A percentile compares a stretch with the other conserved stretches of the same genome.
Conservation (phyloP, 2,113 vertebrate genomes). For the Nothobranchius furzeri region DNA sequence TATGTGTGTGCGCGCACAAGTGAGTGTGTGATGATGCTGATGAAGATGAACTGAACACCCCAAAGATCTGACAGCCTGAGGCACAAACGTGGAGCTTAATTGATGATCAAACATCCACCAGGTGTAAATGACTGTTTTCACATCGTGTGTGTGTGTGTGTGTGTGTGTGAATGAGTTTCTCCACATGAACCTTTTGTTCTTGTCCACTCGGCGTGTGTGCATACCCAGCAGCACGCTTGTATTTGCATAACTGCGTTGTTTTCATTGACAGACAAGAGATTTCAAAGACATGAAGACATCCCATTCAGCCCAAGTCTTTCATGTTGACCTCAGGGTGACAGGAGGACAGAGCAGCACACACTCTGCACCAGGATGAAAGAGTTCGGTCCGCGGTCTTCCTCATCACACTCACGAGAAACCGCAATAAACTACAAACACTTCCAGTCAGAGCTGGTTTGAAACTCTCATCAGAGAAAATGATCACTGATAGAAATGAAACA, state of each 20-base stretch:
- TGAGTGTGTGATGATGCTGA: constrained; percentile 17
- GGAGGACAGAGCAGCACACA: constrained; percentile 42
- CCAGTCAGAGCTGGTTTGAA: neutral
- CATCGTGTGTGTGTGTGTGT: constrained; percentile 24
- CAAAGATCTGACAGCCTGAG: constrained; percentile 49
- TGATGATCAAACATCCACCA: constrained; percentile 79
- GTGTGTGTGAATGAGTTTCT: constrained; percentile 34
- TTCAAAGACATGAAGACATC: constrained; percentile 67
- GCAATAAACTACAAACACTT: neutral
- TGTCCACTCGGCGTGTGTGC: constrained; percentile 15
- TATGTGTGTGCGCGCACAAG: too few species aligned
- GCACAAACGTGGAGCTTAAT: constrained; percentile 66
- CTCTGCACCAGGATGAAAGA: constrained; percentile 68
- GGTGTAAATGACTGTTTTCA: constrained; percentile 72
- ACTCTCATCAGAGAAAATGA: too few species aligned
- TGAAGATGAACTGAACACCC: constrained; percentile 31
- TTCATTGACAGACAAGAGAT: constrained; percentile 50
- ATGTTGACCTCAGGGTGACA: constrained; percentile 75
- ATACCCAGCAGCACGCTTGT: constrained; percentile 26
- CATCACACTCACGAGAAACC: too few species aligned
- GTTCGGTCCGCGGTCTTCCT: too few species aligned
- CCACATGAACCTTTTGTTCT: constrained; percentile 51
- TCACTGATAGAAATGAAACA: too few species aligned
- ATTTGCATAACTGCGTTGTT: constrained; percentile 38
- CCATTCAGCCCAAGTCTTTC: constrained; percentile 76